These are phyloP conservation scores for Drosophila micromelanica DNA, from an alignment of 1,140 invertebrate species.

Conservation along the genomic window DNA sequence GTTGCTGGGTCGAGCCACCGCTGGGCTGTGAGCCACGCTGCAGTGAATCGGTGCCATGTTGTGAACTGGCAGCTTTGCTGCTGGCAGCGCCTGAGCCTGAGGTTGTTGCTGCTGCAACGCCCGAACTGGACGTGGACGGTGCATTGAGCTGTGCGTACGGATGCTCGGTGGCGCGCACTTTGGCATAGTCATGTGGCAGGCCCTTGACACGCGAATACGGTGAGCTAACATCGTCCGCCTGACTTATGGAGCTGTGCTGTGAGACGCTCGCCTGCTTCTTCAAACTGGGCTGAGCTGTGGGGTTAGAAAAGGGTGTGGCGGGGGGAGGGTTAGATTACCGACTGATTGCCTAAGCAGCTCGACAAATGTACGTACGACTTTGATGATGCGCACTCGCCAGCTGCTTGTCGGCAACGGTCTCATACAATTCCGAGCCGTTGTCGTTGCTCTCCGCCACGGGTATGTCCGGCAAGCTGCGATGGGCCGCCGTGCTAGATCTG, in stretches of 20 bases:
- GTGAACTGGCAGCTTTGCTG: conserved; percentile 20
- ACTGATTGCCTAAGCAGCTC: neutral
- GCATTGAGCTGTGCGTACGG: conserved; percentile 88
- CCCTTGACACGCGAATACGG: conserved; percentile 87
- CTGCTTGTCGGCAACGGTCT: conserved; percentile 87
- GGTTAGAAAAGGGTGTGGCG: neutral
- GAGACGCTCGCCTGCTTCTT: conserved; percentile 85
- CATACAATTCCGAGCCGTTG: conserved; percentile 88
- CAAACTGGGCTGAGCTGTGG: conserved; percentile 69
- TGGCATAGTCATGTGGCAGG: conserved; percentile 85
- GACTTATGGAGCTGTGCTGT: conserved; percentile 87
- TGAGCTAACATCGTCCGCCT: conserved; percentile 86
- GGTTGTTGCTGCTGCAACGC: conserved; percentile 41
- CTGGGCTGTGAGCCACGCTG: conserved; percentile 63
- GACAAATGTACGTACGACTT: conserved; percentile 64
- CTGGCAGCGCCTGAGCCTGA: conserved; percentile 15
- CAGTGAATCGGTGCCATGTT: conserved; percentile 50
- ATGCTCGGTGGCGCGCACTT: conserved; percentile 86
- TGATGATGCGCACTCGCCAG: conserved; percentile 65
- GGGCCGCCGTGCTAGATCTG: conserved; percentile 84
- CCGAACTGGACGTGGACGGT: conserved; percentile 66
- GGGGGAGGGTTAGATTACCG: neutral
- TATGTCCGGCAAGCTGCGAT: conserved; percentile 89
- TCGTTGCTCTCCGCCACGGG: conserved; percentile 86
- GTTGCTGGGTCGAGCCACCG: conserved; percentile 49